Conservation (phyloP, 2,888 invertebrate species). For the Dioctria rufipes region DNA sequence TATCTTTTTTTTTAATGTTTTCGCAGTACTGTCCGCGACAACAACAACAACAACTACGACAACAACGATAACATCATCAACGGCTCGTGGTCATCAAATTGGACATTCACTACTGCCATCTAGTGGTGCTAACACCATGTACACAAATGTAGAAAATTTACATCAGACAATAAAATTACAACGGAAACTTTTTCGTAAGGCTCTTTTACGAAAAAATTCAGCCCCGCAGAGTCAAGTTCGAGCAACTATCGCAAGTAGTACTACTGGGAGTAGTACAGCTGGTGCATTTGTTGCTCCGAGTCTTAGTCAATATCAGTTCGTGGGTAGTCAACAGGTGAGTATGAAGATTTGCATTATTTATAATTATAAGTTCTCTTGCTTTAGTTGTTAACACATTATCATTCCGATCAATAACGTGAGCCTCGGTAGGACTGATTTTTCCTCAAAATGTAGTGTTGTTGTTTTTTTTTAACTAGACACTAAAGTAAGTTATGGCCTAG, state of each 20-base stretch:
- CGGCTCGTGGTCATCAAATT: background rate
- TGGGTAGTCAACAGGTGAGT: constrained; percentile 71
- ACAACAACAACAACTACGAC: background rate
- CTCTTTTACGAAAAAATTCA: constrained; percentile 66
- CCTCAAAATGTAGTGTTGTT: too few species aligned
- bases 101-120: background rate
- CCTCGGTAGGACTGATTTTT: too few species aligned
- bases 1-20: background rate
- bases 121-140: constrained; percentile 75
- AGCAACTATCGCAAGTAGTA: constrained; percentile 2
- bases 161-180: constrained; percentile 79
- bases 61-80: background rate
- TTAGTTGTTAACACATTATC: too few species aligned
- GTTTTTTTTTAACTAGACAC: too few species aligned
- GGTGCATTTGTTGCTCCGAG: constrained; percentile 68
- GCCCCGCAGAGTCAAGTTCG: constrained; percentile 58
- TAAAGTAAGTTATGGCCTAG: too few species aligned
- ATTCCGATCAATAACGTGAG: too few species aligned
- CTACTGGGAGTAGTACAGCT: constrained; percentile 59
- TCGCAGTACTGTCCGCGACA: background rate
- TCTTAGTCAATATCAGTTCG: constrained; percentile 72
- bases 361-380: too few species aligned
- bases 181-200: constrained; percentile 76
- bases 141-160: constrained; percentile 78
- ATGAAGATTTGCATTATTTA: too few species aligned